Evolutionary conservation across 2,888 invertebrate species (phyloP), one percentile per base, ranked within the genome.

Genomic region (Plebejus anna): DNA sequence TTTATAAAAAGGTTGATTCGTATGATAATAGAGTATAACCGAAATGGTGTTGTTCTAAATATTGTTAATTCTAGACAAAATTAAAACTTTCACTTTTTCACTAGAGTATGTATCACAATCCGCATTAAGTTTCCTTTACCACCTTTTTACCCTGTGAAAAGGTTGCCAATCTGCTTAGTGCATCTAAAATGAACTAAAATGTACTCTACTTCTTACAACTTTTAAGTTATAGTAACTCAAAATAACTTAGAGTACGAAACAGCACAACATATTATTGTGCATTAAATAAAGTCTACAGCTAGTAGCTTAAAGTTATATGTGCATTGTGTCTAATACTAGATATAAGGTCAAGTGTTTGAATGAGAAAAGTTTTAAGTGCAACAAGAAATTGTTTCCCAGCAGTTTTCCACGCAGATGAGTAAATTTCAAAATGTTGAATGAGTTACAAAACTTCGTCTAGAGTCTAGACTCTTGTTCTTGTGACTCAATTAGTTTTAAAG

Each of bases 351-450:
- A 66, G 66, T 66, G 16, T 66, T 66, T 66, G 11, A 66, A 66
- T 66, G 16, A 66, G 66, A 66, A 66, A 66, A 66, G 32, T 66
- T 66, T 32, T 11, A 32, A 66, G 13, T 32, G 66, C 32, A 66
- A 66, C 66, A 66, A 32, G 32, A 55, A 75, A 75, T 75, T 57
- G 75, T 75, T 36, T 36, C 36, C 38, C 75, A 16, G 16, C 36
- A 57, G 66, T 66, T 66, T 66, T 66, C 66, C 66, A 66, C 66
- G 13, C 66, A 32, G 66, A 66, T 16, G 32, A 66, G 66, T 66
- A 66, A 66, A 66, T 66, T 66, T 66, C 66, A 66, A 66, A 66
- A 66, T 66, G 66, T 66, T 72, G 72, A 72, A 72, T 22, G 47
- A 28, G 22, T 51, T 72, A 51, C 28, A 51, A 47, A 71, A 71